Base-by-base conservation (phyloP, 2,797 vertebrate genomes). In the Rhabdomys pumilio region DNA sequence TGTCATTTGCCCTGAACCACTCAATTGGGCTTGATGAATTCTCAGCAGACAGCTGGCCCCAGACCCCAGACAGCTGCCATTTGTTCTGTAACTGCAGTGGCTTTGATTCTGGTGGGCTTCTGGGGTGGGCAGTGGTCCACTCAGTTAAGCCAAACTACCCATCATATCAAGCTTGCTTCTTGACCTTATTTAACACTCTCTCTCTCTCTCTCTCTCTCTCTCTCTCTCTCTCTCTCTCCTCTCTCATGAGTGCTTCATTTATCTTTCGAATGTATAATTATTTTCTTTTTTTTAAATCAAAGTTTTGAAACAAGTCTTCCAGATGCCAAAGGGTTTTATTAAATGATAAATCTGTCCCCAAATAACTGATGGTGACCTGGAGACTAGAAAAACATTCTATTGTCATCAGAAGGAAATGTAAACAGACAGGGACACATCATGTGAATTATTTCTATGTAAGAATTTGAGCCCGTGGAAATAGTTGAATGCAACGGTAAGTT, bases 11-110 rank as follows among this genome's bases (percentile, higher is more conserved):
- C 84, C 84, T 96, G 92, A 96, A 97, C 93, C 88, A 85, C 76
- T 98, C 95, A 90, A 93, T 55, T 83, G 86, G 88, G 31, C 55
- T 94, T 96, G 96, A 97, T 95, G 95, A 91, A 79, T 95, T 97
- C 96, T 97, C 87, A 95, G 87, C 90, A 96, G 92, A 93, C 67
- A 72, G 72, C 83, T 95, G 96, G 95, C 93, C 57, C 20, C 69
- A 44, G 77, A 76, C 65, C 87, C 79, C 69, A 93, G 87, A 76
- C 93, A 88, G 95, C 50, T 95, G 95, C 65, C 81, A 65, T 63
- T 89, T 84, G 91, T 87, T 38, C 67, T 80, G n/a, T 47, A 55
- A 85, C 77, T 81, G 34, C 19, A 22, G 50, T 94, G 92, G 24
- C 77, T 96, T 94, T 92, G 61, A 41, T 91, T 97, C 87, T 31